These are phyloP conservation scores for Cryptophagus acutangulus DNA, from an alignment of 2,888 invertebrate species.

Conservation along the genomic window DNA sequence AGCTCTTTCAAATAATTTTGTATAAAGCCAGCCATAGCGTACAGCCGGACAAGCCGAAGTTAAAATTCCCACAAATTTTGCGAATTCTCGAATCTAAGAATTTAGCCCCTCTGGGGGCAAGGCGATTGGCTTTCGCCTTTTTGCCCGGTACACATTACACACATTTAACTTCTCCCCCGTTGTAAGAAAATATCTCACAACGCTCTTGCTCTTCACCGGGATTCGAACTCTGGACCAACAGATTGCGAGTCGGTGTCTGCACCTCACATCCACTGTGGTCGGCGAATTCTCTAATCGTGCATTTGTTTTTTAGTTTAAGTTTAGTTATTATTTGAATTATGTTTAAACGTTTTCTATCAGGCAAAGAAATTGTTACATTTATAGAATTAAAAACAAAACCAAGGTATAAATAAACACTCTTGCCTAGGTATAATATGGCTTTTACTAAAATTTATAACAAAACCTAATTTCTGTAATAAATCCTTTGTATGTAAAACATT, in stretches of 20 bases:
- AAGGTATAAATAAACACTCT: constrained; percentile 18
- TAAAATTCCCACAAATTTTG: constrained; percentile 18
- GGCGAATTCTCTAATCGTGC: constrained; percentile 13
- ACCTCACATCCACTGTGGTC: too few species aligned
- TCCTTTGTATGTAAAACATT: constrained; percentile 12
- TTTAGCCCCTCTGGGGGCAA: too few species aligned
- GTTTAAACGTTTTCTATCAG: neutral
- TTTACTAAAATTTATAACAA: constrained; percentile 24
- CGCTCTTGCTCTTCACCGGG: too few species aligned
- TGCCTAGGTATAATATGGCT: constrained; percentile 16
- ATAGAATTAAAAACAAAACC: constrained; percentile 19
- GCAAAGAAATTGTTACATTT: constrained; percentile 1
- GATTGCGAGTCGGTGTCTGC: too few species aligned
- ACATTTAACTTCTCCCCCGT: too few species aligned
- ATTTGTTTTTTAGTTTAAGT: constrained; percentile 7
- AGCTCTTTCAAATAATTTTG: constrained; percentile 13
- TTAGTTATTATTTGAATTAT: neutral
- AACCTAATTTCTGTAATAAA: constrained; percentile 18
- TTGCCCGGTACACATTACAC: too few species aligned
- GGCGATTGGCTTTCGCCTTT: too few species aligned
- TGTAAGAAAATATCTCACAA: too few species aligned
- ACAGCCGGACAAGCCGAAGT: constrained; percentile 23
- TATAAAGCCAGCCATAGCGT: constrained; percentile 20
- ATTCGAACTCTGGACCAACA: too few species aligned
- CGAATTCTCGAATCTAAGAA: too few species aligned